Conservation (phyloP, 2,888 invertebrate species). For the Nephrocerus scutellatus region DNA sequence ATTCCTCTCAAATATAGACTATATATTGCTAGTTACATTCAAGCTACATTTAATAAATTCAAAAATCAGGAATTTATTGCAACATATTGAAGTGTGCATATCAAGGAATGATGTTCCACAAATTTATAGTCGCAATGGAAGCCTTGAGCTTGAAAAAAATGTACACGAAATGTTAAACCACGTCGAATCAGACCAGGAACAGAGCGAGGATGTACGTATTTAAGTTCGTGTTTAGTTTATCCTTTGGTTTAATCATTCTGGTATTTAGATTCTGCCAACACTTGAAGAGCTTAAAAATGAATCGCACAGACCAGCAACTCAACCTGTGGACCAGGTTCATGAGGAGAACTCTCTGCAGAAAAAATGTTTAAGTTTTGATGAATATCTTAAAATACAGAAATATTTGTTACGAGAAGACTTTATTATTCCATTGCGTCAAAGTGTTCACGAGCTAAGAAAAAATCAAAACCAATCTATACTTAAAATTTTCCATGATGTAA, state of each 20-base stretch:
- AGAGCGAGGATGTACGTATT: neutral
- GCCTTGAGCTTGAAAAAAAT: no score
- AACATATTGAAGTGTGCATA: constrained; percentile 24
- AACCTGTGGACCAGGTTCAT: constrained; percentile 46
- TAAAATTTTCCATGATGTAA: constrained; percentile 28
- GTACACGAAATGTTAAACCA: no score
- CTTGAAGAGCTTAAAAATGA: constrained; percentile 45
- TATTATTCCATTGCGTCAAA: constrained; percentile 60
- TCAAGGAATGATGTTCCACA: no score
- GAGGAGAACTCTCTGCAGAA: constrained; percentile 2
- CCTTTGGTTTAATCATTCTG: neutral
- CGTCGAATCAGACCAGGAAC: neutral
- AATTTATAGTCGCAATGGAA: no score
- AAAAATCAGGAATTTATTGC: constrained; percentile 22
- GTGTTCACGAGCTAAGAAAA: constrained; percentile 24
- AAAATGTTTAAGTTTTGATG: constrained; percentile 53
- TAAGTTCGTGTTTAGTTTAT: neutral
- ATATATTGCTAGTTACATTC: constrained; percentile 26
- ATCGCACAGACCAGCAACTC: constrained; percentile 52
- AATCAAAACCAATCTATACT: constrained; percentile 6
- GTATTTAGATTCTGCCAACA: constrained; percentile 50
- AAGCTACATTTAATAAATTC: constrained; percentile 19
- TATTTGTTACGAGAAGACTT: constrained; percentile 74
- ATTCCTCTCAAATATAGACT: constrained; percentile 27
- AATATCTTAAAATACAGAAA: constrained; percentile 76